Base-by-base conservation (phyloP, 2,888 invertebrate species). In the Malacosoma neustria region DNA sequence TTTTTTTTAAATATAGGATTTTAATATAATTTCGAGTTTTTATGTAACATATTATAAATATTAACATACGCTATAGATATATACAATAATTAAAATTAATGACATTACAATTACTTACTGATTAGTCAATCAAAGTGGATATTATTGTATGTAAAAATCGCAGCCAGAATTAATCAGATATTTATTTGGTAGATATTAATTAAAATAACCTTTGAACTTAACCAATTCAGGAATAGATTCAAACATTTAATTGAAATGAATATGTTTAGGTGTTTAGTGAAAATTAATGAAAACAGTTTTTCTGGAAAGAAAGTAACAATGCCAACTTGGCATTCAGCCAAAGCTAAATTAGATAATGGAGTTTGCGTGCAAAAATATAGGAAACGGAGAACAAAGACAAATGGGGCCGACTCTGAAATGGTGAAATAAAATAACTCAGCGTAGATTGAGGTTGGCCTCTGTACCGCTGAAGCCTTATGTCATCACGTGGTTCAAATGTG, bases 321-420 rank as follows among this genome's bases (percentile, higher is more conserved):
- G 63, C 72, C 72, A 72, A 75, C 72, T 74, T 84, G 84, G 84
- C 82, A 79, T 77, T 76, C 74, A 72, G 80, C 82, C 84, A 84
- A 79, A 80, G 82, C 82, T 79, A 85, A 85, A 85, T 85, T 85
- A 85, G 82, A 84, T 85, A 85, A 85, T 85, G 84, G 84, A 84
- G 79, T 85, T 84, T 82, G 82, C 81, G 84, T 84, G 84, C 84
- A 82, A 85, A 85, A 85, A 84, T 82, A 85, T 84, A 85, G 81
- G 80, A 84, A 84, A 80, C 79, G 71, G 72, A 75, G 80, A 85
- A 85, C 84, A 85, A 82, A 84, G 84, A 84, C 82, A 82, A 84
- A 84, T 84, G 84, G 76, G 75, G 72, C 69, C 76, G 73, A 68
- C 73, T 76, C 72, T 71, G 75, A 66, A 76, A 72, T 62, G 68